phyloP scores from a whole-genome alignment of 2,888 invertebrate genomes.

The Drosophila mulleri region DNA sequence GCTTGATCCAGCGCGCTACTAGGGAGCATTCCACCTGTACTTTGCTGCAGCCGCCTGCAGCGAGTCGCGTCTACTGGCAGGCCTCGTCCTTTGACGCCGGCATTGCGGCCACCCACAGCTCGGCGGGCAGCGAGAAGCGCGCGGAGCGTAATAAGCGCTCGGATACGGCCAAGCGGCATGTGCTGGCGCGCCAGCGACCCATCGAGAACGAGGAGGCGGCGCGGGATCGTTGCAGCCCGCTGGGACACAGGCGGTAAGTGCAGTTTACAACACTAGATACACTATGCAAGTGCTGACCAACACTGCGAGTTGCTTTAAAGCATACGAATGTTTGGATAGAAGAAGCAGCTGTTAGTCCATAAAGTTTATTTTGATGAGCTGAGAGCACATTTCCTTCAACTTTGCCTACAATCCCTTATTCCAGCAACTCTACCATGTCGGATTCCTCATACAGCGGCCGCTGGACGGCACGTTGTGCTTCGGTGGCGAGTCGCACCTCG shows the following conservation, averaged over 20 bases:
- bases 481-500: constrained; percentile 83
- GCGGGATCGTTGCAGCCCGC: constrained; percentile 70
- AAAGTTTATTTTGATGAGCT: rapidly evolving
- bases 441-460: constrained; percentile 84
- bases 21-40: constrained; percentile 83
- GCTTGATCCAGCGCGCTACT: constrained; percentile 82
- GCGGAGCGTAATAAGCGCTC: constrained; percentile 87
- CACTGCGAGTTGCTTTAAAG: constrained; percentile 14
- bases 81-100: constrained; percentile 92
- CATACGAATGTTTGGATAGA: no score
- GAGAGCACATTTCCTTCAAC: neutral
- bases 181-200: constrained; percentile 91
- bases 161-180: constrained; percentile 90
- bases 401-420: neutral
- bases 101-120: constrained; percentile 13
- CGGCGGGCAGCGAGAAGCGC: constrained; percentile 78
- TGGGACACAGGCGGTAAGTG: constrained; percentile 81
- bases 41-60: constrained; percentile 88
- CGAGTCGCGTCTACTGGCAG: constrained; percentile 87
- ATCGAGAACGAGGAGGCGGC: constrained; percentile 88
- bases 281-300: neutral
- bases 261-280: constrained; percentile 1
- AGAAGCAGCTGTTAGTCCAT: no score
- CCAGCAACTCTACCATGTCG: constrained; percentile 84
- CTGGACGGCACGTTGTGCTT: constrained; percentile 83